These are phyloP conservation scores for Cercocebus atys DNA, from an alignment of 2,113 vertebrate genomes.

Conservation along the genomic window DNA sequence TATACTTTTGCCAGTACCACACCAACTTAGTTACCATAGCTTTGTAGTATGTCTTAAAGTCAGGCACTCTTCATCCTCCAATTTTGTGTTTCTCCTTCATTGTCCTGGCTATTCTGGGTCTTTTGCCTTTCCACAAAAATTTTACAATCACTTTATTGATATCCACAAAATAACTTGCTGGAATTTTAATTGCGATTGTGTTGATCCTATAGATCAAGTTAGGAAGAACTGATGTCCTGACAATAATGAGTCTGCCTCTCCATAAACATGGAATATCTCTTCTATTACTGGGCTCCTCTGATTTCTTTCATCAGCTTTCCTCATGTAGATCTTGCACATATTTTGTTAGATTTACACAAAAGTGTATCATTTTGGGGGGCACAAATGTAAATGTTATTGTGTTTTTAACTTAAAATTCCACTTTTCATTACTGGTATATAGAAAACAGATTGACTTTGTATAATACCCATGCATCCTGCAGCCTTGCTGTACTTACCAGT, in stretches of 20 bases:
- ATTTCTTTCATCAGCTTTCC: not conserved
- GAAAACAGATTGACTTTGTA: not conserved
- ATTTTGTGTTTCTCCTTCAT: not conserved
- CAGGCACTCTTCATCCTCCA: not conserved
- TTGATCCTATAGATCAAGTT: not conserved
- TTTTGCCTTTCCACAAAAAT: not conserved
- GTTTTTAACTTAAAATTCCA: not conserved
- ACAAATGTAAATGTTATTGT: too few relatives aligned
- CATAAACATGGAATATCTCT: not conserved
- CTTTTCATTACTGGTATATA: not conserved
- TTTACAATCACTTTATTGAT: not conserved
- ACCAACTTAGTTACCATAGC: not conserved
- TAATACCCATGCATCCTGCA: not conserved
- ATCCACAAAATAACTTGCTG: not conserved
- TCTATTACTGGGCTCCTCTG: not conserved
- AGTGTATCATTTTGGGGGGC: too few relatives aligned
- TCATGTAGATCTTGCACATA: not conserved
- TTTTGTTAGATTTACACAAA: too few relatives aligned
- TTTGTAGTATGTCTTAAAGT: not conserved
- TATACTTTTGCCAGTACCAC: not conserved
- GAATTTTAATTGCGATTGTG: not conserved
- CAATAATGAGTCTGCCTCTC: not conserved
- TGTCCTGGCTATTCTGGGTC: not conserved
- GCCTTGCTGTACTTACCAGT: not conserved
- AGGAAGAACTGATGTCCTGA: not conserved